Percentiles rank a stretch among this genome's conserved stretches.
These are phyloP conservation scores for Xenotilapia caudafasciata DNA, from an alignment of 2,113 vertebrate species.

Conservation along the genomic window DNA sequence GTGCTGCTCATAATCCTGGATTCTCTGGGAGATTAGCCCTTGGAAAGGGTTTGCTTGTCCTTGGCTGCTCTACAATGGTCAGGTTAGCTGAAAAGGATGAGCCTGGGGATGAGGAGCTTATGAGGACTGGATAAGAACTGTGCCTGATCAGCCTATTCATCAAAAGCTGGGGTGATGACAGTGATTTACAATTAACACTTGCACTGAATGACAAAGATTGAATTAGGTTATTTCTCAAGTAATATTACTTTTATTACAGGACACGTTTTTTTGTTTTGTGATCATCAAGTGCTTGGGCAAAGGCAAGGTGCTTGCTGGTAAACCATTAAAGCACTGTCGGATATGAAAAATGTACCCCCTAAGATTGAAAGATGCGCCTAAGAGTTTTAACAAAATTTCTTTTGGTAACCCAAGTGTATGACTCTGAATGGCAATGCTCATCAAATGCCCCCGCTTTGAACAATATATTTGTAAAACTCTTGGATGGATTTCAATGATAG, in stretches of 20 bases:
- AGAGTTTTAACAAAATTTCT: not conserved
- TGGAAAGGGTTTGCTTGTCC: conserved; percentile 24
- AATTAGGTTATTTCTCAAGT: not conserved
- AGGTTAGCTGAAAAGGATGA: conserved; percentile 40
- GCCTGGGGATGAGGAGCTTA: conserved; percentile 21
- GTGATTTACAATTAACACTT: not conserved
- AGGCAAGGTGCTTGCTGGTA: not conserved
- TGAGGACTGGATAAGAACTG: not conserved
- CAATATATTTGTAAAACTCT: not conserved
- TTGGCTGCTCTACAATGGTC: conserved; percentile 4
- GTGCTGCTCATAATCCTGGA: conserved; percentile 47
- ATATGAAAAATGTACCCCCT: not conserved
- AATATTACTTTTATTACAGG: not conserved
- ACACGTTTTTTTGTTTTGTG: not conserved
- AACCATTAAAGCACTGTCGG: not conserved
- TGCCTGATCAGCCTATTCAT: not conserved
- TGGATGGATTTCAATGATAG: not conserved
- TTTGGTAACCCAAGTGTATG: not conserved
- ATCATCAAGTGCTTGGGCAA: not conserved
- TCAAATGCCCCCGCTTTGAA: not conserved
- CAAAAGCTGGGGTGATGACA: not conserved
- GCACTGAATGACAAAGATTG: not conserved
- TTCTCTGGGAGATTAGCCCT: conserved; percentile 45
- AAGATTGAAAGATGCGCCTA: not conserved
- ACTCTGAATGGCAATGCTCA: not conserved